Base-by-base conservation (phyloP, 2,797 vertebrate genomes). In the Pachyuromys duprasi region DNA sequence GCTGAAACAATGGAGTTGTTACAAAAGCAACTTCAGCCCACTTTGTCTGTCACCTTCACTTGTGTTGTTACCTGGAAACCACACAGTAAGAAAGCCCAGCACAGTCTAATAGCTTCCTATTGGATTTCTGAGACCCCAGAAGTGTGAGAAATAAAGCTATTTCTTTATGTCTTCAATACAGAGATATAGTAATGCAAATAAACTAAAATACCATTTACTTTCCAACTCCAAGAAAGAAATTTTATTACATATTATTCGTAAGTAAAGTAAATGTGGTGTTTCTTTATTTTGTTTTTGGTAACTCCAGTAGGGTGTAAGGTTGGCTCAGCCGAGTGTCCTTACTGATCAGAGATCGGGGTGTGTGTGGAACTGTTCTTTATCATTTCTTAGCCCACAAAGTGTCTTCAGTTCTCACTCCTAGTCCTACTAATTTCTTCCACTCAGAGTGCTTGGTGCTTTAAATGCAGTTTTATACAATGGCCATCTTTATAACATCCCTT, bases 401-500 rank as follows among this genome's bases (percentile, higher is more conserved):
- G 12, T 94, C 72, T 87, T 49, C 53, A 87, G 62, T 26, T 70
- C 57, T 75, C 18, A n/a, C 2, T 80, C 39, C 12, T 79, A 89
- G 18, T 62, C 95, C 86, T 89, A 45, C 72, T 90, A 86, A 81
- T 69, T 89, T 84, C 82, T 94, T 45, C 22, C 20, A 76, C 81
- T 89, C 26, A 82, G 5, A 84, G 0, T 20, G 1, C 89, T 91
- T 49, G 49, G 49, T 49, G 49, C 49, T 93, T 92, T 65, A 86
- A 80, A 91, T 28, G 65, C 13, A 72, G 4, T 79, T 93, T 90
- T 88, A 70, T 3, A 79, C 62, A 96, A 91, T 72, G 26, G 31
- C 93, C 92, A 42, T 92, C 57, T 78, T 95, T 79, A 2, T 67
- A 93, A 60, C 24, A 18, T 76, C 83, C 95, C n/a, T 88, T 93